Evolutionary conservation across 2,888 invertebrate species (phyloP).

Genomic region (Netelia virgata): DNA sequence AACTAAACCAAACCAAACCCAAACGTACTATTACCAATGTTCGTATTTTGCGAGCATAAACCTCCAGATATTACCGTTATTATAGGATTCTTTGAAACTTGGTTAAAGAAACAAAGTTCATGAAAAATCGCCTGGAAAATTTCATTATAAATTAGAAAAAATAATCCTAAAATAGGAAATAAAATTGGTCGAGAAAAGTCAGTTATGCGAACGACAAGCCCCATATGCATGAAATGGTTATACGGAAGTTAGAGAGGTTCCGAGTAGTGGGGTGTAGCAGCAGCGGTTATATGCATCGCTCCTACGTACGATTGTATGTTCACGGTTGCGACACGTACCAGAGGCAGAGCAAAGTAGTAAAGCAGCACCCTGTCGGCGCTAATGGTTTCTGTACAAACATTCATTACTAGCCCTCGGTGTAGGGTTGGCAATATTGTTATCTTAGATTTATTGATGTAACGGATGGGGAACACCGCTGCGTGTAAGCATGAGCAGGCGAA

Average conservation of each 20-base stretch:
- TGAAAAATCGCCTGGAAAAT: background rate
- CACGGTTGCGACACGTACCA: slow-evolving; percentile 52
- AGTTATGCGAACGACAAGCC: slow-evolving; percentile 72
- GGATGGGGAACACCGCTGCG: slow-evolving; percentile 83
- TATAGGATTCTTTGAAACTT: background rate
- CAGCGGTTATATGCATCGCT: slow-evolving; percentile 25
- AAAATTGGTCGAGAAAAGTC: slow-evolving; percentile 10
- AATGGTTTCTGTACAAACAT: slow-evolving; percentile 84
- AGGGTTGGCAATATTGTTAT: slow-evolving; percentile 83
- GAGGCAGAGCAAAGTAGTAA: slow-evolving; percentile 57
- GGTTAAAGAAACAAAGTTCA: background rate
- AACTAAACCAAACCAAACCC: no score
- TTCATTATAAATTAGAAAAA: background rate
- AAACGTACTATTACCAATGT: no score
- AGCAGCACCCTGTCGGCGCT: slow-evolving; percentile 77
- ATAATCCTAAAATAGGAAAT: slow-evolving; percentile 12
- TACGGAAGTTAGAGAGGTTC: slow-evolving; percentile 69
- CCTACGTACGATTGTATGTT: slow-evolving; percentile 54
- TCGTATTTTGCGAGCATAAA: no score
- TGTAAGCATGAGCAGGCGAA: slow-evolving; percentile 72
- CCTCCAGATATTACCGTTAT: no score
- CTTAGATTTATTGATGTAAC: slow-evolving; percentile 85
- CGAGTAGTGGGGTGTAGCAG: slow-evolving; percentile 38
- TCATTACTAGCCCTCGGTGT: slow-evolving; percentile 80
- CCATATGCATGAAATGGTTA: slow-evolving; percentile 83